Base-by-base conservation (phyloP, 2,797 vertebrate genomes). In the Chelonia mydas region DNA sequence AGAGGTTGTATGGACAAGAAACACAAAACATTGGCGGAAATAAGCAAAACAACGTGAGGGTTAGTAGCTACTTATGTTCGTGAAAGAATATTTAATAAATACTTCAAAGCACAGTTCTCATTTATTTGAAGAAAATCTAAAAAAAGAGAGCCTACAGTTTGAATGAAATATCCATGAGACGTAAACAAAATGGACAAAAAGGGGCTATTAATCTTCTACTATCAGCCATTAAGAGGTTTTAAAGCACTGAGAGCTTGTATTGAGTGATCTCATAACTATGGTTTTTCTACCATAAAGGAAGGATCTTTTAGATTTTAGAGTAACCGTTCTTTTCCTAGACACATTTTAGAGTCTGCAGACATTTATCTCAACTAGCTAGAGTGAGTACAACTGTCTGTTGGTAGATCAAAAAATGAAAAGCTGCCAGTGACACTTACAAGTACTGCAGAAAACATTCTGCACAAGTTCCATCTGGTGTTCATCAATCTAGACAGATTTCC, bases 391-490 rank as follows among this genome's bases (percentile, higher is more conserved):
- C 93, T 91, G 95, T 96, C 93, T 96, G 95, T 77, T 54, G 92
- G 95, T 96, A 74, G 87, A 94, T 59, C 87, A 91, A 12, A 93
- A 95, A 79, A 96, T 93, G 94, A 97, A 98, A 97, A 97, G 89
- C 97, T 97, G 95, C 91, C 93, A 89, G 95, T 92, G 98, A 97
- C 97, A 91, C 98, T 98, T 98, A 87, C 50, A 86, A 89, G 81
- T 84, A 59, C 96, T 97, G 96, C 97, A 91, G 92, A 97, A 97
- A 97, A 98, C 93, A 94, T 97, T 97, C 97, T 96, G 96, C 92
- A 96, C 86, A 55, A 94, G 93, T 97, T 98, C 98, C 98, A 98
- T 98, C 98, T 99, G 98, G 95, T 98, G 91, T 95, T 97, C 97
- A 98, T 97, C 98, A 96, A 74, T 92, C 83, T 94, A 97, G 79